phyloP scores from a whole-genome alignment of 2,113 vertebrate species.

The Gymnobelideus leadbeateri region DNA sequence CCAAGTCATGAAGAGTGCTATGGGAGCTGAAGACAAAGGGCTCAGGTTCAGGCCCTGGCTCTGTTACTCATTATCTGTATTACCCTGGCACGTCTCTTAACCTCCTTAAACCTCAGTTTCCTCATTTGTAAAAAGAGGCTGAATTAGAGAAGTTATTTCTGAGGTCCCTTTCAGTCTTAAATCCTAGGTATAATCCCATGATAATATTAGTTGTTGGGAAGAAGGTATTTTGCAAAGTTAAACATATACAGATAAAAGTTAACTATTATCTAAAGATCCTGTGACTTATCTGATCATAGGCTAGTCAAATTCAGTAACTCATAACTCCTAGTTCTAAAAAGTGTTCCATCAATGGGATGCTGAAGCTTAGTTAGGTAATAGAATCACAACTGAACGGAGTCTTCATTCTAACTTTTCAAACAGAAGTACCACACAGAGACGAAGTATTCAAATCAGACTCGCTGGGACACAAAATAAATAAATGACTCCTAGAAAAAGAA shows the following conservation, averaged over 20 bases:
- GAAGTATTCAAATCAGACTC: background rate
- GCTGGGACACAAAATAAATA: background rate
- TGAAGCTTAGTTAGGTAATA: slow-evolving; percentile 9
- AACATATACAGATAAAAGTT: background rate
- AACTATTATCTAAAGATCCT: background rate
- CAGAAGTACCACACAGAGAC: background rate
- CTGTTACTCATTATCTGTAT: too few species aligned
- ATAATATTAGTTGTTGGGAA: background rate
- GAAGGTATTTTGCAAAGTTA: background rate
- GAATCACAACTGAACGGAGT: slow-evolving; percentile 16
- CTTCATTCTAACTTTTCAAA: slow-evolving; percentile 20
- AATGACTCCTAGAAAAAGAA: background rate
- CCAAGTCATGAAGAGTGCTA: too few species aligned
- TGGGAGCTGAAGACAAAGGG: too few species aligned
- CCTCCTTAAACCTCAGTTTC: background rate
- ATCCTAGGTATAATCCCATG: background rate
- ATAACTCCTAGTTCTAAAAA: background rate
- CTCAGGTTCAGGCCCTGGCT: too few species aligned
- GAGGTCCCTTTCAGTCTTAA: background rate
- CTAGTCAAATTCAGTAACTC: background rate
- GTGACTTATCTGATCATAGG: background rate
- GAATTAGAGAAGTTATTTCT: background rate
- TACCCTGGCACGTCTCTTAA: background rate
- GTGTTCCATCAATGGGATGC: background rate
- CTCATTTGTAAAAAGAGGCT: background rate